Percentiles rank a stretch among this genome's conserved stretches.
These are phyloP conservation scores for Allobates femoralis DNA, from an alignment of 2,797 vertebrate genomes.

Conservation along the genomic window DNA sequence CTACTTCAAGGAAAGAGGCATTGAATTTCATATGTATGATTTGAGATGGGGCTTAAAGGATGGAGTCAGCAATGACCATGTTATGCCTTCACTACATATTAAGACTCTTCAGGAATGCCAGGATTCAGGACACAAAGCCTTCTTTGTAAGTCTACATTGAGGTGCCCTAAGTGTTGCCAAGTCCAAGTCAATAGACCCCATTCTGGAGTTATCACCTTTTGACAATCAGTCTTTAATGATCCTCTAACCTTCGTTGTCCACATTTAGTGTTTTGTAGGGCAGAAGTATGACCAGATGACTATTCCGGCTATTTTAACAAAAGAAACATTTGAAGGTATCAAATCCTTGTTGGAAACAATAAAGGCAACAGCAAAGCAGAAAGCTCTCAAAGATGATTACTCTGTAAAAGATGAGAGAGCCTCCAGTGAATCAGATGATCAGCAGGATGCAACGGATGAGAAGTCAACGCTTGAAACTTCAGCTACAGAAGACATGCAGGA, in stretches of 20 bases:
- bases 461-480: constrained; percentile 8
- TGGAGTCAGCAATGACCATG: constrained; percentile 68
- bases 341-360: constrained; percentile 64
- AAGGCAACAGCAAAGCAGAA: constrained; percentile 64
- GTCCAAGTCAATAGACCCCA: not conserved
- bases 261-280: constrained; percentile 70
- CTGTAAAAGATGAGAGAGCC: constrained; percentile 59
- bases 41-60: constrained; percentile 69
- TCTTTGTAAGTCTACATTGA: constrained; percentile 68
- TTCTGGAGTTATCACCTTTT: not conserved
- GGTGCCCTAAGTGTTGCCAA: not conserved
- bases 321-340: constrained; percentile 70
- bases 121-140: constrained; percentile 66
- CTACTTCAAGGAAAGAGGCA: constrained; percentile 73
- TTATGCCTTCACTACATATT: constrained; percentile 66
- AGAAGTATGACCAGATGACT: constrained; percentile 70
- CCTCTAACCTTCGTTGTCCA: constrained; percentile 11
- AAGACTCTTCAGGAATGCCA: constrained; percentile 71
- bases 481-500: constrained; percentile 46
- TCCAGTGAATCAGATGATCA: constrained; percentile 40
- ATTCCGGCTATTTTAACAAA: constrained; percentile 69
- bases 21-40: constrained; percentile 74
- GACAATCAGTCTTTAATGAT: not conserved
- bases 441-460: constrained; percentile 30
- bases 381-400: constrained; percentile 54